Conservation (phyloP, 2,113 vertebrate species). For the Raphicerus campestris region DNA sequence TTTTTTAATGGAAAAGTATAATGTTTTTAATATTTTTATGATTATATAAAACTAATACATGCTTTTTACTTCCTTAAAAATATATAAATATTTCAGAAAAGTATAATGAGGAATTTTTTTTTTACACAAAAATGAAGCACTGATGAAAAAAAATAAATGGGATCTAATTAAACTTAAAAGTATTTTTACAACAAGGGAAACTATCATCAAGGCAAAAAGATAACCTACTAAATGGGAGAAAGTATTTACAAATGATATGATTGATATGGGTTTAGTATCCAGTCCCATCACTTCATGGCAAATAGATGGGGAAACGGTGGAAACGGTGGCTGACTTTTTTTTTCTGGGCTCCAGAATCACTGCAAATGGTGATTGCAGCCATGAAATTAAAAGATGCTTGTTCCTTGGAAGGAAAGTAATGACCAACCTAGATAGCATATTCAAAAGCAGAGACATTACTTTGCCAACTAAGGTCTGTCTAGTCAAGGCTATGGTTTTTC, state of each 20-base stretch:
- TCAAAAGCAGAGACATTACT: not conserved
- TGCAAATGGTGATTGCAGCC: not conserved
- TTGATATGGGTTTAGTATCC: not conserved
- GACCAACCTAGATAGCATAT: not conserved
- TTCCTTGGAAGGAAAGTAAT: not conserved
- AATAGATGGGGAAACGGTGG: not conserved
- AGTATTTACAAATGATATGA: not conserved
- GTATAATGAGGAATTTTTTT: not conserved
- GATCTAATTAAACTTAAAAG: not conserved
- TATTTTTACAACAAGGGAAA: not conserved
- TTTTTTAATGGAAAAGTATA: not conserved
- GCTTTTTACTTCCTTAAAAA: not conserved
- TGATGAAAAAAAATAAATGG: not conserved
- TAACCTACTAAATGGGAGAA: not conserved
- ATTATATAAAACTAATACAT: not conserved
- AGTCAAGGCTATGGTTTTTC: not conserved
- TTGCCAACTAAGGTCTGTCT: not conserved
- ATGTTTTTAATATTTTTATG: not conserved
- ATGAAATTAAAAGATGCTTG: not conserved
- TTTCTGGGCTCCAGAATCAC: not conserved
- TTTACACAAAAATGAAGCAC: not conserved
- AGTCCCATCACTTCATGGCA: not conserved
- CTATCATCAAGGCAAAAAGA: not conserved
- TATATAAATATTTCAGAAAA: slow-evolving; percentile 4
- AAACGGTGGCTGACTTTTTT: not conserved